Evolutionary conservation across 2,113 vertebrate genomes (phyloP).

Genomic region (Ictidomys tridecemlineatus): DNA sequence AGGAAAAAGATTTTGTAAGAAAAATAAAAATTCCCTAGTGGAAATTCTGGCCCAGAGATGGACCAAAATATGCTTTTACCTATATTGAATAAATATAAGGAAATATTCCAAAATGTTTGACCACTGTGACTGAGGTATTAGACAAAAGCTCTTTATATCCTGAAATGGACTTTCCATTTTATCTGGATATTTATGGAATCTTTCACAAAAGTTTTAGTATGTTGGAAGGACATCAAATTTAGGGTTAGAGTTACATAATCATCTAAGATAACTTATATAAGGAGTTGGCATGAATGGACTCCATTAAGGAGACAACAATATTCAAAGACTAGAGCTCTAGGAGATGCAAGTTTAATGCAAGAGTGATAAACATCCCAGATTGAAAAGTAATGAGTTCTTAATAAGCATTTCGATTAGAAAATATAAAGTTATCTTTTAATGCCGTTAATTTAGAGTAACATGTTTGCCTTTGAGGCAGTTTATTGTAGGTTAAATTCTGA

Average conservation of each 20-base stretch:
- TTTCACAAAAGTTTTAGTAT: not conserved
- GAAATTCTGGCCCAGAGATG: not conserved
- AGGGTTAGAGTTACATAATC: not conserved
- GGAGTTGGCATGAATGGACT: not conserved
- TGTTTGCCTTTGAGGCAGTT: conserved; percentile 19
- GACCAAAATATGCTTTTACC: not conserved
- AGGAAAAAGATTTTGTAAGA: not conserved
- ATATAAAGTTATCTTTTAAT: conserved; percentile 1
- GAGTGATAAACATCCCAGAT: not conserved
- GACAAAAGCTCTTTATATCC: not conserved
- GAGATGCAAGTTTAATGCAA: conserved; percentile 25
- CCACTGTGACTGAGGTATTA: not conserved
- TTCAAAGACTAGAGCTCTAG: conserved; percentile 23
- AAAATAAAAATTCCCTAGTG: conserved; percentile 15
- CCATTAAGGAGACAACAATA: conserved; percentile 3
- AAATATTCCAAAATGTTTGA: conserved; percentile 27
- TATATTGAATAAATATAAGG: not conserved
- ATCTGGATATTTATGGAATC: not conserved
- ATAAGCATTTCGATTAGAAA: not conserved
- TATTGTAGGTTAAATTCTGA: not conserved
- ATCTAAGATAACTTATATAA: conserved; percentile 9
- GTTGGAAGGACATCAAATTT: not conserved
- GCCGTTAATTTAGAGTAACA: conserved; percentile 25
- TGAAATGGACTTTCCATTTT: conserved; percentile 28
- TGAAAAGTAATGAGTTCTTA: conserved; percentile 2